These are phyloP conservation scores for Symphodus melops DNA, from an alignment of 2,113 vertebrate genomes.

Conservation along the genomic window DNA sequence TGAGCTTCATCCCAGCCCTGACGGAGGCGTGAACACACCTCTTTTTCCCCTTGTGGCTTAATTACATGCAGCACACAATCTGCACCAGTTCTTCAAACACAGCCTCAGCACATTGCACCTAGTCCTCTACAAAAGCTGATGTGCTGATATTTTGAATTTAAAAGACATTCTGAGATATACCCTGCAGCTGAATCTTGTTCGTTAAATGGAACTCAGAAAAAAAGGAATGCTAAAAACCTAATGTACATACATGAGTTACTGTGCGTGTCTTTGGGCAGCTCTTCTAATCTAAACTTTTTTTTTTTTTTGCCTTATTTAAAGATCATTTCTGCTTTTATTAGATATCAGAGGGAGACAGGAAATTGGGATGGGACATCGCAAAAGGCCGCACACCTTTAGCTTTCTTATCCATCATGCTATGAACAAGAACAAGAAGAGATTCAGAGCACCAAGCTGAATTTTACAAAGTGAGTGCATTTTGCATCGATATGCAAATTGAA, in stretches of 20 bases:
- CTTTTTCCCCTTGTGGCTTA: constrained; percentile 30
- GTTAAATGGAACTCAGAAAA: constrained; percentile 22
- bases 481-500: neutral
- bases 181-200: neutral
- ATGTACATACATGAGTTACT: neutral
- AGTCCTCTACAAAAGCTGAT: neutral
- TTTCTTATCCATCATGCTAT: neutral
- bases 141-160: constrained; percentile 34
- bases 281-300: neutral
- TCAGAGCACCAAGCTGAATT: too few species aligned
- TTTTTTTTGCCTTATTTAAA: neutral
- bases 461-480: too few species aligned
- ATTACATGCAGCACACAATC: constrained; percentile 37
- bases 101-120: constrained; percentile 42
- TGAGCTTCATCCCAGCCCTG: neutral
- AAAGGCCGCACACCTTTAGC: neutral
- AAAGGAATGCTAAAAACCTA: constrained; percentile 4
- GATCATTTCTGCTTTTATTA: neutral
- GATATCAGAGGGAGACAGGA: neutral
- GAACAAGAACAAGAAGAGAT: neutral
- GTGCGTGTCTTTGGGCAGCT: neutral
- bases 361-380: neutral
- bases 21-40: constrained; percentile 10
- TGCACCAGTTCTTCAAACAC: constrained; percentile 36
- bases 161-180: constrained; percentile 19